Evolutionary conservation across 2,113 vertebrate species (phyloP).

Genomic region (Diadophis punctatus): DNA sequence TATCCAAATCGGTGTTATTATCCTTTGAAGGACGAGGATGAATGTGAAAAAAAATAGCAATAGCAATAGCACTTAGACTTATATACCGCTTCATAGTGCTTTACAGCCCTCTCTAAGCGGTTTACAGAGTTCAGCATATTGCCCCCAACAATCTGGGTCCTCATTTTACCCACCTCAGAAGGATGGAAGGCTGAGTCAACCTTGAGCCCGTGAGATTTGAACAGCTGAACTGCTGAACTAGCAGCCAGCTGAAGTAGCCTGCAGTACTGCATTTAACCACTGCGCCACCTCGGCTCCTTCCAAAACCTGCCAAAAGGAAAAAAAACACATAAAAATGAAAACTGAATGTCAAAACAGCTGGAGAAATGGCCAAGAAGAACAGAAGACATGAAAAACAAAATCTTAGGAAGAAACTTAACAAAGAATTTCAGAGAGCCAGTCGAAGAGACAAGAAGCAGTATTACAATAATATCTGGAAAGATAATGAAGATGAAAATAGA

Average conservation of each 20-base stretch:
- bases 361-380: background rate
- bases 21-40: background rate
- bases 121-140: no score
- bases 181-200: no score
- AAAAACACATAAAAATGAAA: background rate
- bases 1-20: background rate
- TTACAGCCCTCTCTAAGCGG: no score
- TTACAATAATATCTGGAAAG: background rate
- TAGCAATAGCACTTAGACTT: no score
- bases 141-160: no score
- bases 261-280: no score
- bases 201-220: no score
- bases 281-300: no score
- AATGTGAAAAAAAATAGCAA: background rate
- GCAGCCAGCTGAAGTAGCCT: no score
- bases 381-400: background rate
- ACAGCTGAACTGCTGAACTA: no score
- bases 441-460: background rate
- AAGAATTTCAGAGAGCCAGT: background rate
- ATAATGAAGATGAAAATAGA: background rate
- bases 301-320: background rate
- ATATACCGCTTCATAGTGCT: no score
- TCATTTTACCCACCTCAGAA: no score
- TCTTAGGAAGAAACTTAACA: background rate
- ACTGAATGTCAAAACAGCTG: background rate